A percentile compares a stretch with the other conserved stretches of the same genome.
Conservation (phyloP, 2,113 vertebrate species). For the Psephotus haematonotus region DNA sequence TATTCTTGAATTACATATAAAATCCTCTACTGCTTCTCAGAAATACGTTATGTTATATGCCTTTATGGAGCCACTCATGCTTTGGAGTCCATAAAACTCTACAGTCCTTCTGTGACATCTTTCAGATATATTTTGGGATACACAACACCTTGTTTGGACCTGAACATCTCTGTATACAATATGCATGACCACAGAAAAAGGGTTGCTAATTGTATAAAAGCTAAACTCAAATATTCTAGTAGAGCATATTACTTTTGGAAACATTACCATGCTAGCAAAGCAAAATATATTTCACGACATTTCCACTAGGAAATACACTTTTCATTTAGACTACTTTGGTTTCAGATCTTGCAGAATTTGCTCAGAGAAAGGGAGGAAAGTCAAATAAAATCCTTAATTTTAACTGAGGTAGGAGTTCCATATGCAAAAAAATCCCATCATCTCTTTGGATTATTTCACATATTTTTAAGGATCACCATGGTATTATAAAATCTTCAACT, state of each 20-base stretch:
- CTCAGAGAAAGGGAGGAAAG: background rate
- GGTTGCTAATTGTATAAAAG: background rate
- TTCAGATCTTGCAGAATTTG: background rate
- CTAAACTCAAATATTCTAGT: background rate
- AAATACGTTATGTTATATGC: background rate
- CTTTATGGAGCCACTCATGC: background rate
- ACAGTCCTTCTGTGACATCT: background rate
- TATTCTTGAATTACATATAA: background rate
- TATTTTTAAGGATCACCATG: background rate
- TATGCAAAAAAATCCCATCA: rapidly evolving
- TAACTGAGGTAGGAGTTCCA: background rate
- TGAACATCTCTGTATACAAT: background rate
- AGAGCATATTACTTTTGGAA: background rate
- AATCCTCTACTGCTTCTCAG: background rate
- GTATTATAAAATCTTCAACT: background rate
- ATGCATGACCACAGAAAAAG: background rate
- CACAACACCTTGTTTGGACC: background rate
- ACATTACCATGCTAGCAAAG: background rate
- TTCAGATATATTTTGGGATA: background rate
- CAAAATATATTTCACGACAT: background rate
- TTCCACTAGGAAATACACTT: background rate
- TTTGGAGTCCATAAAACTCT: background rate
- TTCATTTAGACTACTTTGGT: background rate
- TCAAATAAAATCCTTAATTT: background rate
- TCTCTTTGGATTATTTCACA: background rate